Evolutionary conservation across 2,797 vertebrate species (phyloP).

Genomic region (Lacerta viridis): DNA sequence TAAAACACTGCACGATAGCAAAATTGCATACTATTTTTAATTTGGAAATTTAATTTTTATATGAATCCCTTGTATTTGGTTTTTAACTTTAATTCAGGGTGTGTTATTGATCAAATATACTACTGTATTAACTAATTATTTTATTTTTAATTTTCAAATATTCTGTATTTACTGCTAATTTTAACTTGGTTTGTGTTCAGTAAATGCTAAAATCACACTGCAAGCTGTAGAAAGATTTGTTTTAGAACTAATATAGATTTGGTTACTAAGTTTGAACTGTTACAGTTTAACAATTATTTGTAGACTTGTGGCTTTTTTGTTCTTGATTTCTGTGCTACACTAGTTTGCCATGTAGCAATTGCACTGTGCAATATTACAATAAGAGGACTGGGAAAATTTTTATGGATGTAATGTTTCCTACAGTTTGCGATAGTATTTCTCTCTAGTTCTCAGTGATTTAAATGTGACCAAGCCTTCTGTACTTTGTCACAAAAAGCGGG

Average conservation of each 20-base stretch:
- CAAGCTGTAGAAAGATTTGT: slow-evolving; percentile 95
- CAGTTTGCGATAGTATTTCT: slow-evolving; percentile 99
- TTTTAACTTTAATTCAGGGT: slow-evolving; percentile 91
- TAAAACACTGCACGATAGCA: slow-evolving; percentile 86
- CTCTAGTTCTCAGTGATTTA: slow-evolving; percentile 99
- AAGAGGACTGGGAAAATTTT: slow-evolving; percentile 98
- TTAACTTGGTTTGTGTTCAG: slow-evolving; percentile 83
- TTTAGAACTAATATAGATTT: slow-evolving; percentile 89
- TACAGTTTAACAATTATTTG: slow-evolving; percentile 92
- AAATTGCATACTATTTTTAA: slow-evolving; percentile 80
- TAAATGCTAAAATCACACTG: slow-evolving; percentile 96
- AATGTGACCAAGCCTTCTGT: slow-evolving; percentile 99
- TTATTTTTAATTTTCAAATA: slow-evolving; percentile 81
- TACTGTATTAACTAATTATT: slow-evolving; percentile 88
- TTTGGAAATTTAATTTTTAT: slow-evolving; percentile 82
- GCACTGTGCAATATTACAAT: slow-evolving; percentile 99
- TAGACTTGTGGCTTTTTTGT: slow-evolving; percentile 88
- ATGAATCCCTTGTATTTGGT: slow-evolving; percentile 85
- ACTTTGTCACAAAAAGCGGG: slow-evolving; percentile 99
- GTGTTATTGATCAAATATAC: slow-evolving; percentile 90
- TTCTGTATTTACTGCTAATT: slow-evolving; percentile 82
- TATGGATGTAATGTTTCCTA: slow-evolving; percentile 99
- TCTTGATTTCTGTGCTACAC: slow-evolving; percentile 97
- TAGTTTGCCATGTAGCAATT: slow-evolving; percentile 99
- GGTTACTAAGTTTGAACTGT: slow-evolving; percentile 92